These are phyloP conservation scores for Aspiorhynchus laticeps DNA, from an alignment of 2,113 vertebrate species.

Conservation along the genomic window DNA sequence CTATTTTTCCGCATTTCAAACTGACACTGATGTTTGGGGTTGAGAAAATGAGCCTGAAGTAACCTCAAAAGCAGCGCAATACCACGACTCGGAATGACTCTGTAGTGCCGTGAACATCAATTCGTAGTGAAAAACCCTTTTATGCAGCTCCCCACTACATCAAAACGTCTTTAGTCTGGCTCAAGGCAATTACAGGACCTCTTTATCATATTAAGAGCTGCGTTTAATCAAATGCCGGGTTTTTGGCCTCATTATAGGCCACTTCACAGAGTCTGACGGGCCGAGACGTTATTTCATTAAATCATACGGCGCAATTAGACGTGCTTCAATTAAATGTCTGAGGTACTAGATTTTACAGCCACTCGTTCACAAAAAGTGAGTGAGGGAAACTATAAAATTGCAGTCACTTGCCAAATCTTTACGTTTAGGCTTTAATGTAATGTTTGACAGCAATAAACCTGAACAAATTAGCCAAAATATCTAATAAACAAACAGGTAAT, in stretches of 20 bases:
- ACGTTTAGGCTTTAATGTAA: background rate
- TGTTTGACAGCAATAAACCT: background rate
- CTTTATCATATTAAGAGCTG: background rate
- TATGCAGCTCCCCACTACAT: background rate
- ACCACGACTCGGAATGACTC: background rate
- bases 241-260: conserved; percentile 19
- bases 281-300: conserved; percentile 15
- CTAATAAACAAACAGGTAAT: background rate
- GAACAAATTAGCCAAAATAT: background rate
- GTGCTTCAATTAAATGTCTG: background rate
- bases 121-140: background rate
- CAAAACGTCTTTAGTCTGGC: background rate
- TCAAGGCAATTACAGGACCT: conserved; percentile 23
- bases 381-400: background rate
- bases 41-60: background rate
- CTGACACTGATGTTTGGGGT: background rate
- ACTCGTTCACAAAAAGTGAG: background rate
- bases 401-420: background rate
- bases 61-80: background rate
- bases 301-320: conserved; percentile 29
- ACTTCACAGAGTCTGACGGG: conserved; percentile 20
- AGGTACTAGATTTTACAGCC: background rate
- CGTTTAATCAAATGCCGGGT: conserved; percentile 9
- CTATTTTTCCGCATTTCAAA: background rate
- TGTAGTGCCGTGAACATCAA: background rate